Evolutionary conservation across 1,140 invertebrate species (phyloP), one percentile per base, ranked within the genome.

Genomic region (Trichoplusia ni): DNA sequence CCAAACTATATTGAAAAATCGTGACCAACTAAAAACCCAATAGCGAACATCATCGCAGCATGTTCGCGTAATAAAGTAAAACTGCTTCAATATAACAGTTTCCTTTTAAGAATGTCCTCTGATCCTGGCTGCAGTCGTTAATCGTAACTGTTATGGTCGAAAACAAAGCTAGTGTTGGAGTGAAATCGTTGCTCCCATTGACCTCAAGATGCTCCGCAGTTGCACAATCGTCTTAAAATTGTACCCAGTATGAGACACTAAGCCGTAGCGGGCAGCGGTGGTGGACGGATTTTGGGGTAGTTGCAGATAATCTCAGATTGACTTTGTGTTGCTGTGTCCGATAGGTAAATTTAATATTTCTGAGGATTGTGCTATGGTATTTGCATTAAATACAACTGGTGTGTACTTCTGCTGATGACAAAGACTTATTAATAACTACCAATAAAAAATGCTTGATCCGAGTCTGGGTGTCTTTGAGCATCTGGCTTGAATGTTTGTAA

Each of bases 181-280:
- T 8, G 16, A 38, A 62, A 69, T 69, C 73, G 66, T 49, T 62
- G 69, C 21, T 56, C 73, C 69, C 69, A 75, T 75, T 75, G 69
- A 66, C 69, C 67, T 63, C 60, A 47, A 54, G 49, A 62, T 58
- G 47, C 47, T 49, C 54, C 42, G 19, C 40, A 27, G 56, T 70
- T 67, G 67, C 58, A 63, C 60, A 63, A 60, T 66, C 40, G 61
- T 60, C 37, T 40, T 58, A 29, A 16, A 23, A 49, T 49, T 49
- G 1, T 29, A n/a, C n/a, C n/a, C n/a, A 4, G 13, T 23, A 8
- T 49, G 29, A 3, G 35, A 1, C 3, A 7, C 14, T 38, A 51
- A 51, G 31, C 21, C 7, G 35, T 7, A 5, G 4, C 8, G 2
- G n/a, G n/a, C 1, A 13, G 47, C 47, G 47, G 4, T 49, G 3